Percentiles rank a stretch among this genome's conserved stretches.
Conservation (phyloP, 2,113 vertebrate genomes). For the Thomomys bottae region DNA sequence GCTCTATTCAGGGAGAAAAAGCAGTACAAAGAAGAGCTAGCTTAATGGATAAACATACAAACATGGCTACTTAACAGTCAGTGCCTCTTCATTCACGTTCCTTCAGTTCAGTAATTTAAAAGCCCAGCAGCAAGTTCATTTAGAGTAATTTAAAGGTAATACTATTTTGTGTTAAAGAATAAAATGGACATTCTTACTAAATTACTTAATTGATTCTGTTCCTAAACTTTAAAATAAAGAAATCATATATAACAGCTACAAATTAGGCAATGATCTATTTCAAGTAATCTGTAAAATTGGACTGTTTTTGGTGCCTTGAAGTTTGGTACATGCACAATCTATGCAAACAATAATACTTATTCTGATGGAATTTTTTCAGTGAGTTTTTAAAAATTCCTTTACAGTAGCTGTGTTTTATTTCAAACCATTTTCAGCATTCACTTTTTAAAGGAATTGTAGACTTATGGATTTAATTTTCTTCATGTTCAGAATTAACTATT, state of each 20-base stretch:
- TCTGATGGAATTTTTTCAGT: conserved; percentile 28
- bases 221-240: conserved; percentile 82
- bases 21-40: not conserved
- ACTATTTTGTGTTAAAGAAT: conserved; percentile 75
- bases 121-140: conserved; percentile 48
- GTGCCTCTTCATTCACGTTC: not conserved
- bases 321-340: conserved; percentile 44
- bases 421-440: not conserved
- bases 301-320: conserved; percentile 73
- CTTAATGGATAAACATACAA: not conserved
- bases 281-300: conserved; percentile 81
- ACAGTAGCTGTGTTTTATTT: not conserved
- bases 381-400: not conserved
- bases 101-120: not conserved
- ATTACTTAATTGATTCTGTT: conserved; percentile 75
- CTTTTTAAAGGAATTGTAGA: not conserved
- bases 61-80: not conserved
- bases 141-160: conserved; percentile 75
- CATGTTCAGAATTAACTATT: not conserved
- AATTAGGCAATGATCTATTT: conserved; percentile 83
- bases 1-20: not conserved
- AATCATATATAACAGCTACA: conserved; percentile 81
- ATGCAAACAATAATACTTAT: not conserved
- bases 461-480: not conserved
- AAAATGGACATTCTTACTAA: conserved; percentile 68